phyloP scores from a whole-genome alignment of 1,140 invertebrate species.

The Aphaenogaster ashmeadi region DNA sequence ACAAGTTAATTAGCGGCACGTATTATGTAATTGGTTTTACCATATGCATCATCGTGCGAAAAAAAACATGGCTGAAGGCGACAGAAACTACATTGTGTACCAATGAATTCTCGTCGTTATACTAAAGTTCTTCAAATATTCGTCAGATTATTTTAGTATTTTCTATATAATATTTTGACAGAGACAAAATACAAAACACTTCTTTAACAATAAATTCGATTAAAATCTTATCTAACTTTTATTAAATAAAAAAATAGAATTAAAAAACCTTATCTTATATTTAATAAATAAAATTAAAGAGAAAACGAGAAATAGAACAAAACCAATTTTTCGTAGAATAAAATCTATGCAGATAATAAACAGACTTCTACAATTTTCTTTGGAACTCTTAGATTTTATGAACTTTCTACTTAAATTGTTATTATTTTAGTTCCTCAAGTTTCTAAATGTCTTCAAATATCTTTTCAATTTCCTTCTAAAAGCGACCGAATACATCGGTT shows the following conservation, averaged over 20 bases:
- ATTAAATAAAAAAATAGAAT: neutral
- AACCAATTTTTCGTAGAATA: neutral
- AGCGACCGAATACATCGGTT: neutral
- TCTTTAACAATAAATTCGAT: neutral
- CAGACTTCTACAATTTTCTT: neutral
- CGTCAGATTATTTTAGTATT: neutral
- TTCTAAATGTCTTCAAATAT: neutral
- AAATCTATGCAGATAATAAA: neutral
- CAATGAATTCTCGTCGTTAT: neutral
- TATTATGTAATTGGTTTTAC: conserved; percentile 65
- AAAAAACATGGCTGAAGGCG: conserved; percentile 39
- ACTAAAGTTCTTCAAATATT: neutral
- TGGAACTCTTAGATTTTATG: neutral
- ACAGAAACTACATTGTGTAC: conserved; percentile 26
- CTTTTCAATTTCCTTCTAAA: neutral
- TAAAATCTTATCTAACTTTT: neutral
- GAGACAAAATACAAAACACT: neutral
- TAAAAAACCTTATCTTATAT: neutral
- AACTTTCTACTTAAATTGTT: neutral
- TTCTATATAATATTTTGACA: neutral
- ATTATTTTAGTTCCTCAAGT: neutral
- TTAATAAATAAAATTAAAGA: conserved; percentile 1
- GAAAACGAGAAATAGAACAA: neutral
- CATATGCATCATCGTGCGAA: conserved; percentile 46
- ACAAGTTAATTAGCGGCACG: conserved; percentile 54